Evolutionary conservation across 2,888 invertebrate species (phyloP), one percentile per base, ranked within the genome.

Genomic region (Pterostichus niger): DNA sequence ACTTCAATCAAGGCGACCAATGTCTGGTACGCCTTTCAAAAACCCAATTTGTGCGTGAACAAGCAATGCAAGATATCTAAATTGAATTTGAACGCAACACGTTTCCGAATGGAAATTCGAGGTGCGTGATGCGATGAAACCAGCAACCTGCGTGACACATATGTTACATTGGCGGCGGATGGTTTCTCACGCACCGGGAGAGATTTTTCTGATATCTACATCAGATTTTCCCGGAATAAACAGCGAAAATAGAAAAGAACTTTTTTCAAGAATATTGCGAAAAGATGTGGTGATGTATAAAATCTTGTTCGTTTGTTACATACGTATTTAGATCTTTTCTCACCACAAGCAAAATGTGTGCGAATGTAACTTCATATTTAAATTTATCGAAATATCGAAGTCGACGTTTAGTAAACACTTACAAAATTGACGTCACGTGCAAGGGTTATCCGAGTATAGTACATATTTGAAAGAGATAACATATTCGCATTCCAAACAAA

Each of bases 11-110:
- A 64, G 17, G n/a, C 17, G 15, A 10, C 13, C 9, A 33, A 31
- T n/a, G 33, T 33, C 6, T 11, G 64, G 15, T n/a, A 46, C 64
- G 7, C 44, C 24, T 71, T 71, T 71, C 68, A 75, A 75, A 75
- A 75, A 75, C 31, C n/a, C 71, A 75, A 75, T 75, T 75, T 75
- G 52, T 75, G 75, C 52, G 52, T 75, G 49, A 31, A 33, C 33
- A 35, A 15, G n/a, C 64, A 64, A 33, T 64, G 64, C 64, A 33
- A 31, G 33, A 75, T 49, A 17, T 49, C 31, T 49, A 24, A 75
- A 75, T 75, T 75, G 75, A 75, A 75, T 75, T 52, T 75, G 64
- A n/a, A 13, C 52, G 71, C 71, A 13, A 35, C 17, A 59, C 24
- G 59, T 24, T 24, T 31, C 5, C 59, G 59, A 31, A 24, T 31